Evolutionary conservation across 2,888 invertebrate genomes (phyloP).

Genomic region (Balanococcus diminutus): DNA sequence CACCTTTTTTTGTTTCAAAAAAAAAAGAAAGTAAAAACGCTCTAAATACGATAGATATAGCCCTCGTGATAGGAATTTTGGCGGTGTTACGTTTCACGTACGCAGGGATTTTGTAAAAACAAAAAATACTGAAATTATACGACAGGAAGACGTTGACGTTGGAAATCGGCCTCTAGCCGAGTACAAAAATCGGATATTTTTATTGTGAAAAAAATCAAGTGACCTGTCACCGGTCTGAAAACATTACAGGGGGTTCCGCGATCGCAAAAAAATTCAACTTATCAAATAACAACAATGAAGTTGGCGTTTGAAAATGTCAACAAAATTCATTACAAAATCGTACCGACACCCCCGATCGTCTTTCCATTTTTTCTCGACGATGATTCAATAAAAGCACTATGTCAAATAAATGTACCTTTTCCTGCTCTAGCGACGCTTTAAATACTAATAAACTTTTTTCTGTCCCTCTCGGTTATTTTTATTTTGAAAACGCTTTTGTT

Average conservation of each 20-base stretch:
- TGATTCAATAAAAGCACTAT: slow-evolving; percentile 55
- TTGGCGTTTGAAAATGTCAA: slow-evolving; percentile 47
- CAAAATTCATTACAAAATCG: slow-evolving; percentile 46
- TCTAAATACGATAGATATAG: not conserved
- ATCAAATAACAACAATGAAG: slow-evolving; percentile 48
- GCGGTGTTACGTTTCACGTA: not conserved
- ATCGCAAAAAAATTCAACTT: slow-evolving; percentile 41
- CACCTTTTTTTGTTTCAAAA: slow-evolving; percentile 39
- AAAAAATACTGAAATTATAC: slow-evolving; percentile 36
- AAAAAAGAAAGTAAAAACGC: not conserved
- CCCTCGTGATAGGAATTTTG: not conserved
- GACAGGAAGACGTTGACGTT: slow-evolving; percentile 43
- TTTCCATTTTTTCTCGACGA: slow-evolving; percentile 47
- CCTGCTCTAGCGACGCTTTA: slow-evolving; percentile 49
- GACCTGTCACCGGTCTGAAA: slow-evolving; percentile 53
- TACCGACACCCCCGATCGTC: slow-evolving; percentile 45
- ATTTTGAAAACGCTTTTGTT: slow-evolving; percentile 39
- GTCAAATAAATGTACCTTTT: slow-evolving; percentile 55
- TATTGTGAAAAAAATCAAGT: slow-evolving; percentile 52
- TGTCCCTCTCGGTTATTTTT: slow-evolving; percentile 20
- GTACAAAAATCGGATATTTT: slow-evolving; percentile 49
- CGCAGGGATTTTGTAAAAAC: not conserved
- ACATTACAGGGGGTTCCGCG: slow-evolving; percentile 25
- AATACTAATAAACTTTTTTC: slow-evolving; percentile 55
- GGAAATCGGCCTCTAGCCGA: slow-evolving; percentile 36